Evolutionary conservation across 2,113 vertebrate species (phyloP), one percentile per base, ranked within the genome.

Genomic region (Notiomystis cincta): DNA sequence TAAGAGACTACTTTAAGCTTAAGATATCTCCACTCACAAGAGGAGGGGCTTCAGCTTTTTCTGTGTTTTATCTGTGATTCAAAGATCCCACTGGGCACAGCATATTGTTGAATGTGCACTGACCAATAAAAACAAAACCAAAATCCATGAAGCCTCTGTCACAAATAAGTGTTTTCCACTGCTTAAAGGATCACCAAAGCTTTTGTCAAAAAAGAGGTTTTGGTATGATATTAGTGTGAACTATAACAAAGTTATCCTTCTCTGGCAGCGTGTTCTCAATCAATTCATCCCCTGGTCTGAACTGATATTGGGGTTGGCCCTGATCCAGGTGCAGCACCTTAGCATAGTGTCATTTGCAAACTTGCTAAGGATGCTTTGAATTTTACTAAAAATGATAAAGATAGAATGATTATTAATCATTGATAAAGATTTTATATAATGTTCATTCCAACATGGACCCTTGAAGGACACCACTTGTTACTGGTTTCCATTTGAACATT

Each of bases 251-350:
- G 8, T 65, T 75, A 23, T 82, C 10, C 10, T 78, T 57, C 37
- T 70, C 56, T 22, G 5, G 4, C 12, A 33, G 22, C 0, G 0
- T 66, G 19, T 45, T 83, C 13, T 72, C 16, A 42, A 25, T 27
- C 18, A 69, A 16, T 56, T 38, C 5, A 40, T 60, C 9, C 9
- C 3, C 11, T 16, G 3, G 19, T 18, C 33, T 56, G 9, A n/a
- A 7, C 6, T 27, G 12, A 67, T 50, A 40, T 0, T 19, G 4
- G 24, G 2, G 2, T 31, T 50, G 64, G 8, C 10, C 10, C 14
- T 54, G 10, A 50, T 6, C 8, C 11, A 54, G 15, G 19, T 37
- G 12, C 13, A 72, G 24, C 25, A 48, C 1, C 9, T 70, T 44
- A 42, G 6, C n/a, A 28, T 31, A 18, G 6, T 37, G 22, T 9